Evolutionary conservation across 2,113 vertebrate genomes (phyloP).

Genomic region (Scalopus aquaticus): DNA sequence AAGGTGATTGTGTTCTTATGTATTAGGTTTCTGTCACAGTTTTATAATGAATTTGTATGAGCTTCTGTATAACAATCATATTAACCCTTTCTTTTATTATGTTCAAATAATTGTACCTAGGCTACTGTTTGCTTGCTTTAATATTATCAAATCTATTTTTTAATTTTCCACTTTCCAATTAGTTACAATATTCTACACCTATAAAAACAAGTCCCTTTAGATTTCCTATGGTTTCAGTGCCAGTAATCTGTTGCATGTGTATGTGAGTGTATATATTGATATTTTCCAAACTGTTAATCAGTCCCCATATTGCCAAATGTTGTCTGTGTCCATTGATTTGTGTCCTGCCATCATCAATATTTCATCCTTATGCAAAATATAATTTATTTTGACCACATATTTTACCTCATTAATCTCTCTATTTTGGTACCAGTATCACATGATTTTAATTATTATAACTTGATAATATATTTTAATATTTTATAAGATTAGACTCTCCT

Average conservation of each 20-base stretch:
- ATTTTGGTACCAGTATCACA: not conserved
- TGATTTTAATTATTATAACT: slow-evolving; percentile 58
- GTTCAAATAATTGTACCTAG: slow-evolving; percentile 12
- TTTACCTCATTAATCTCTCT: slow-evolving; percentile 48
- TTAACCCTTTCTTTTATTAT: slow-evolving; percentile 13
- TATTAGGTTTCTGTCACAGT: not conserved
- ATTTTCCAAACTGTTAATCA: slow-evolving; percentile 39
- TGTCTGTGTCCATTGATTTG: not conserved
- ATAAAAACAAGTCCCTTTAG: slow-evolving; percentile 23
- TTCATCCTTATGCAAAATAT: slow-evolving; percentile 13
- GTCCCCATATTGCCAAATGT: not conserved
- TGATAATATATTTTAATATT: slow-evolving; percentile 55
- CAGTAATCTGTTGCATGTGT: not conserved
- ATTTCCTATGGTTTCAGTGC: not conserved
- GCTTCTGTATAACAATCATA: not conserved
- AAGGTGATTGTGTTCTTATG: slow-evolving; percentile 1
- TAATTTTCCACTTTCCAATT: slow-evolving; percentile 28
- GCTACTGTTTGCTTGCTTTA: not conserved
- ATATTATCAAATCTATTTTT: slow-evolving; percentile 51
- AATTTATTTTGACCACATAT: slow-evolving; percentile 29
- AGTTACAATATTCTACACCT: not conserved
- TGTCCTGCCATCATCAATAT: slow-evolving; percentile 37
- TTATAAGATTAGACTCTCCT: not conserved
- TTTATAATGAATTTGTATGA: not conserved
- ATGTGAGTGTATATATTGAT: not conserved